Conservation (phyloP, 2,888 invertebrate genomes). For the Carpatolechia fugitivella region DNA sequence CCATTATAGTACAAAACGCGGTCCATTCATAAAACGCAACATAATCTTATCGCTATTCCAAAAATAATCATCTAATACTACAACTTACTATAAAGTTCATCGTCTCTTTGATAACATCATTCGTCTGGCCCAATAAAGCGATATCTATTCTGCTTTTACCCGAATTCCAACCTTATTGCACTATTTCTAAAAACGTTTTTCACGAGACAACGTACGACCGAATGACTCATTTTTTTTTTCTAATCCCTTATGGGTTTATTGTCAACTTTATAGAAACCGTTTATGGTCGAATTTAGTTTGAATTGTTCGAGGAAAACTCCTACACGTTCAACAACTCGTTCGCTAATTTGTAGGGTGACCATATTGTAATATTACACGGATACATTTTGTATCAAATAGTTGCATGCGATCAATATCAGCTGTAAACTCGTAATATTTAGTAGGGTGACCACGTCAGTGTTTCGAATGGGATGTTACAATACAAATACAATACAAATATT, state of each 20-base stretch:
- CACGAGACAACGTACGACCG: background rate
- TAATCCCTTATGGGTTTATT: no score
- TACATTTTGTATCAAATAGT: no score
- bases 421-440: background rate
- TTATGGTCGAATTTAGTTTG: background rate
- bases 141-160: background rate
- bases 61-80: background rate
- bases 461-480: no score
- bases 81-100: constrained; percentile 1
- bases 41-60: background rate
- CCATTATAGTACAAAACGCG: no score
- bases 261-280: background rate
- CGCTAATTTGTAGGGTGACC: constrained; percentile 41
- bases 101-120: background rate
- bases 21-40: background rate
- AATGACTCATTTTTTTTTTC: background rate
- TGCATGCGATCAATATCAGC: no score
- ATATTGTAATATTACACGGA: constrained; percentile 19
- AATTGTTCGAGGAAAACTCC: background rate
- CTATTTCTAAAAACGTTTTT: background rate
- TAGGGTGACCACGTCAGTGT: background rate
- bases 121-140: background rate
- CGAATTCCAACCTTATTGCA: background rate
- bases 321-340: constrained; percentile 14
- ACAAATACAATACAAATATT: no score